A percentile compares a stretch with the other conserved stretches of the same genome.
These are phyloP conservation scores for Heliconius congener DNA, from an alignment of 1,140 invertebrate genomes.

Conservation along the genomic window DNA sequence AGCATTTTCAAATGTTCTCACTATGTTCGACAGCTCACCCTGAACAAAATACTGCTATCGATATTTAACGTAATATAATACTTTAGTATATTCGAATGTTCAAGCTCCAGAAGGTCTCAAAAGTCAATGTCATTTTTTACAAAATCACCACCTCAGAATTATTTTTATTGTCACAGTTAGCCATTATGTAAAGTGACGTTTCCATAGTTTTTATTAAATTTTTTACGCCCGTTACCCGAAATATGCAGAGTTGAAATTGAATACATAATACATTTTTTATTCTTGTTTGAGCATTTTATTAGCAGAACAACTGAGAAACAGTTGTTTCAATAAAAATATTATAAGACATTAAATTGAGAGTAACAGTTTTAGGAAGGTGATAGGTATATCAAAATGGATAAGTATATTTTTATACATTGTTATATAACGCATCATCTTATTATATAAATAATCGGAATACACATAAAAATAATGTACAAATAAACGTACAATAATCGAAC, in stretches of 20 bases:
- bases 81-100: constrained; percentile 32
- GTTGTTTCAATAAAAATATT: not conserved
- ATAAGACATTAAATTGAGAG: not conserved
- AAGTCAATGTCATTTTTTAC: constrained; percentile 35
- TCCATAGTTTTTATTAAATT: constrained; percentile 22
- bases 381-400: too few species aligned
- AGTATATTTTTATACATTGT: not conserved
- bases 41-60: constrained; percentile 29
- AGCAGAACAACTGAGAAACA: not conserved
- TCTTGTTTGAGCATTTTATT: not conserved
- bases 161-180: constrained; percentile 21
- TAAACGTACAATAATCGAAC: not conserved
- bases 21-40: constrained; percentile 18
- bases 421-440: not conserved
- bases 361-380: too few species aligned
- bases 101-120: constrained; percentile 24
- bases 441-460: not conserved
- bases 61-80: constrained; percentile 36
- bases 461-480: not conserved
- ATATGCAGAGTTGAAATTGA: not conserved
- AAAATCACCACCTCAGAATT: constrained; percentile 17
- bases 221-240: constrained; percentile 8
- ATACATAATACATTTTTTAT: not conserved
- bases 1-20: constrained; percentile 8
- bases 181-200: constrained; percentile 5